A percentile compares a stretch with the other conserved stretches of the same genome.
Evolutionary conservation across 2,113 vertebrate genomes (phyloP).

Genomic region (Hippotragus niger): DNA sequence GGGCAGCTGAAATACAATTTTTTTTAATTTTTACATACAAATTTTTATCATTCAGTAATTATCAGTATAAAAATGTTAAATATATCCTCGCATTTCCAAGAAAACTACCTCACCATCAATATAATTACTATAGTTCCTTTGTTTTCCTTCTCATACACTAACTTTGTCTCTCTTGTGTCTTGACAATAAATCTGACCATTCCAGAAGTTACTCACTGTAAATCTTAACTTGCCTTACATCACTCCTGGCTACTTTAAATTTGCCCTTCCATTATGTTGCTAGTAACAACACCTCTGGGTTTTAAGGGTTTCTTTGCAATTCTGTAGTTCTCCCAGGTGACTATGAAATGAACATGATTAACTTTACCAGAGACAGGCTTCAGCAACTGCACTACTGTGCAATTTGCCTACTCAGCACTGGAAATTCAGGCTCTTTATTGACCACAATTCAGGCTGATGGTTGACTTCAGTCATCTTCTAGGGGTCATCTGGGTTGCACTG

Average conservation of each 20-base stretch:
- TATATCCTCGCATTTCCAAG: not conserved
- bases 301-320: not conserved
- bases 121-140: not conserved
- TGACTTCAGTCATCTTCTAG: not conserved
- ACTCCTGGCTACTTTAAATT: not conserved
- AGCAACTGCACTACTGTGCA: not conserved
- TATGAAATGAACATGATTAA: not conserved
- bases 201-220: not conserved
- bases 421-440: not conserved
- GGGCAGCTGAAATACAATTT: not conserved
- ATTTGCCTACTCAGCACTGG: not conserved
- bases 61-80: not conserved
- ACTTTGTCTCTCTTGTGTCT: not conserved
- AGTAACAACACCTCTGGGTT: not conserved
- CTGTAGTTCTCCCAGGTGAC: not conserved
- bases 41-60: not conserved
- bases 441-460: not conserved
- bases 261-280: not conserved
- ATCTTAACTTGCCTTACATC: not conserved
- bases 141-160: not conserved
- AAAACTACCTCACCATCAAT: not conserved
- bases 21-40: not conserved
- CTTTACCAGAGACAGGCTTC: not conserved
- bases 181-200: not conserved
- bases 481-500: not conserved